phyloP scores from a whole-genome alignment of 2,113 vertebrate species.

The Motacilla alba region DNA sequence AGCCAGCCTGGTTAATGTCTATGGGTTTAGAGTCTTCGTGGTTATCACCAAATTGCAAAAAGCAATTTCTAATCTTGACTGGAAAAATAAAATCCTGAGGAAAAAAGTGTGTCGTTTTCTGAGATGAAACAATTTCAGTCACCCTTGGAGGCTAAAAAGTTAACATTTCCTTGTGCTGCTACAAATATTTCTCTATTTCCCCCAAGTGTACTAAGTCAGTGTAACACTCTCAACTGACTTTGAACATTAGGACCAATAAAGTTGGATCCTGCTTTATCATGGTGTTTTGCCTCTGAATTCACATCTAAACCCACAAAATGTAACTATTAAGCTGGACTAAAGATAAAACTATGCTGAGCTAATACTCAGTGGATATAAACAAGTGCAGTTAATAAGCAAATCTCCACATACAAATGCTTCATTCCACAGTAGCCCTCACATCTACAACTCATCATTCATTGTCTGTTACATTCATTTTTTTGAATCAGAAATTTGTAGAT shows the following conservation, averaged over 20 bases:
- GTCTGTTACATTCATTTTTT: not conserved
- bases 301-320: not conserved
- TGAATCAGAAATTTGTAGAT: not conserved
- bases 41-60: not conserved
- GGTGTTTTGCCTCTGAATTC: not conserved
- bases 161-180: not conserved
- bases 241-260: not conserved
- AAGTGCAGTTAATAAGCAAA: not conserved
- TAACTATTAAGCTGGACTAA: not conserved
- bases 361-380: not conserved
- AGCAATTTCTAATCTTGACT: not conserved
- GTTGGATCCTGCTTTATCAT: not conserved
- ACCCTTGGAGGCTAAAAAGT: not conserved
- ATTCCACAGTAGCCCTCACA: not conserved
- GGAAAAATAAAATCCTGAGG: not conserved
- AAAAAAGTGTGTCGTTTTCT: slow-evolving; percentile 5
- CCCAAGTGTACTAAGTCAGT: not conserved
- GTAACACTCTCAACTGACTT: not conserved
- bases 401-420: not conserved
- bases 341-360: not conserved
- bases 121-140: not conserved
- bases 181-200: not conserved
- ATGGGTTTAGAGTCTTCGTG: not conserved
- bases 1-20: not conserved
- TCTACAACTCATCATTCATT: not conserved